These are phyloP conservation scores for Gymnosoma rotundatum DNA, from an alignment of 2,888 invertebrate species.

Conservation along the genomic window DNA sequence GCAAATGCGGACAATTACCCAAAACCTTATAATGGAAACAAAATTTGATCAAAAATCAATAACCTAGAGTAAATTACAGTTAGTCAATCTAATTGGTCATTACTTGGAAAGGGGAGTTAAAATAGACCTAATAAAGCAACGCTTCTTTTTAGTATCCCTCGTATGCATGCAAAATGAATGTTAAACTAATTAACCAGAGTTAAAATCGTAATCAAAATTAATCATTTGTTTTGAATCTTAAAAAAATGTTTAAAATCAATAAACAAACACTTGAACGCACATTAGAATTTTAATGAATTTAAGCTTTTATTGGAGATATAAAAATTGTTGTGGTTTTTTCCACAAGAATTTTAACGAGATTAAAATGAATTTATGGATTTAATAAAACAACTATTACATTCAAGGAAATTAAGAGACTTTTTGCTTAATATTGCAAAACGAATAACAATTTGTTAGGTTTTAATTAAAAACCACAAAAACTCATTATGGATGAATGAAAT, in stretches of 20 bases:
- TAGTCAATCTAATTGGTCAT: no score
- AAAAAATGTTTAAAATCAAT: not conserved
- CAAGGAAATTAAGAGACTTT: conserved; percentile 39
- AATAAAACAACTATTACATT: conserved; percentile 31
- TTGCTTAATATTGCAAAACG: not conserved
- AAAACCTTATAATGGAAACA: no score
- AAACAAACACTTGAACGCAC: not conserved
- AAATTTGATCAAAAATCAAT: no score
- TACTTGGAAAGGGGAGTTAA: no score
- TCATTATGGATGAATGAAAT: conserved; percentile 67
- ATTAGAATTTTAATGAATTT: conserved; percentile 24
- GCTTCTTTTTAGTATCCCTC: no score
- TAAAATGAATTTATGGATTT: conserved; percentile 56
- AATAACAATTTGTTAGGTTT: conserved; percentile 48
- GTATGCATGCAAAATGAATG: no score
- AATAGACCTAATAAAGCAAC: no score
- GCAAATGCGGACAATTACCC: no score
- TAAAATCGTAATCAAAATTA: no score
- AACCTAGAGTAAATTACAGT: no score
- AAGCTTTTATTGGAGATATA: conserved; percentile 34
- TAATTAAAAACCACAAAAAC: conserved; percentile 72
- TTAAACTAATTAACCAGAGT: no score
- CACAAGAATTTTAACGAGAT: conserved; percentile 66
- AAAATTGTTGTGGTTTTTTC: conserved; percentile 63
- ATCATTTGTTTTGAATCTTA: no score